These are phyloP conservation scores for Coendou prehensilis DNA, from an alignment of 2,797 vertebrate genomes.

Conservation along the genomic window DNA sequence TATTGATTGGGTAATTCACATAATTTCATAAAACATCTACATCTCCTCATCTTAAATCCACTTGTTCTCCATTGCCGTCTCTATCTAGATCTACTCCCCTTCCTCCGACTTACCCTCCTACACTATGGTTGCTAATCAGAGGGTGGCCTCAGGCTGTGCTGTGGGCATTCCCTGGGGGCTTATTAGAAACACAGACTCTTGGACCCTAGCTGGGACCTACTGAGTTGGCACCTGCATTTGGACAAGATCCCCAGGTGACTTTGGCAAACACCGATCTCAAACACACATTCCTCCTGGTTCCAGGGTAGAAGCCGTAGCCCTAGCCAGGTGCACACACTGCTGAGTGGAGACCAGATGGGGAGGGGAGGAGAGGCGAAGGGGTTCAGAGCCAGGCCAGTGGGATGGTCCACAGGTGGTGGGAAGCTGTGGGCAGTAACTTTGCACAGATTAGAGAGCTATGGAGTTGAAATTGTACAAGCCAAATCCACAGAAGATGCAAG, in stretches of 20 bases:
- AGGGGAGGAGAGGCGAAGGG: too few relatives aligned
- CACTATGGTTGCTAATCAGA: background rate
- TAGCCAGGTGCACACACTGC: background rate
- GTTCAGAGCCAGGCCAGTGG: background rate
- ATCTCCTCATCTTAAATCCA: background rate
- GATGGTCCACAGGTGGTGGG: background rate
- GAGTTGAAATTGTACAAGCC: background rate
- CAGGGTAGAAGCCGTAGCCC: background rate
- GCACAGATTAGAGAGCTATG: background rate
- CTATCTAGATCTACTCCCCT: background rate
- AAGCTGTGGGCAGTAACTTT: background rate
- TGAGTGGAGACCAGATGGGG: background rate
- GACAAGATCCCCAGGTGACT: background rate
- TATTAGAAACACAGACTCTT: constrained; percentile 16
- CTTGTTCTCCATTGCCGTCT: background rate
- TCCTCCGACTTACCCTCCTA: fast-evolving
- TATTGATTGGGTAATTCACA: background rate
- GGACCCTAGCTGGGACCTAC: background rate
- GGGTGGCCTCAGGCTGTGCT: background rate
- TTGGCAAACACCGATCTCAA: background rate
- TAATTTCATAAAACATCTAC: background rate
- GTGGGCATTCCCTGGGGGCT: background rate
- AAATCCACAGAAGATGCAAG: background rate
- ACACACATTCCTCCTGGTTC: background rate
- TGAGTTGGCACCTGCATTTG: background rate